Conservation (phyloP, 2,113 vertebrate species). For the Nerophis ophidion region DNA sequence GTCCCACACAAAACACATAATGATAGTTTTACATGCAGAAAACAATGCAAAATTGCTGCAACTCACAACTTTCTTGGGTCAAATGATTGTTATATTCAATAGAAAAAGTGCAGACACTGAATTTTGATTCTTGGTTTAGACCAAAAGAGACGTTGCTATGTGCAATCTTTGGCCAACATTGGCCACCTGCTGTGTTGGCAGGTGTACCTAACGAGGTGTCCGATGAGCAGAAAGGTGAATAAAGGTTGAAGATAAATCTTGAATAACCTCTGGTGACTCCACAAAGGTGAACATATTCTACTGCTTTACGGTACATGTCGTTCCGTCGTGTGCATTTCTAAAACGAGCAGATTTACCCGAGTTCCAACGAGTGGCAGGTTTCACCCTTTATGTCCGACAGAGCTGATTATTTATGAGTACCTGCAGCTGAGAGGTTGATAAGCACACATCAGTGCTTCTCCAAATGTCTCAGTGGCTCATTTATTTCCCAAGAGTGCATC, state of each 20-base stretch:
- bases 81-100: too few species aligned
- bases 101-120: too few species aligned
- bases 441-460: not conserved
- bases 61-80: too few species aligned
- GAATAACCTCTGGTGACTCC: not conserved
- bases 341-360: not conserved
- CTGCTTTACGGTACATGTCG: slow-evolving; percentile 1
- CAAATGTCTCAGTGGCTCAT: slow-evolving; percentile 10
- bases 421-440: not conserved
- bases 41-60: too few species aligned
- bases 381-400: not conserved
- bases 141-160: too few species aligned
- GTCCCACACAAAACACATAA: too few species aligned
- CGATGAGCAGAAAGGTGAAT: slow-evolving; percentile 6
- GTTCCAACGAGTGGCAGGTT: not conserved
- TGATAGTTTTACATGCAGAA: too few species aligned
- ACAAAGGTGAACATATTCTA: slow-evolving; percentile 21
- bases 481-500: not conserved
- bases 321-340: slow-evolving; percentile 2
- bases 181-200: too few species aligned
- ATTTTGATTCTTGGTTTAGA: too few species aligned
- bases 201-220: too few species aligned
- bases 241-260: slow-evolving; percentile 26
- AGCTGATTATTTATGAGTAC: slow-evolving; percentile 3
- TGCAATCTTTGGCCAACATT: too few species aligned